Conservation (phyloP, 2,113 vertebrate genomes). For the Myocastor coypus region DNA sequence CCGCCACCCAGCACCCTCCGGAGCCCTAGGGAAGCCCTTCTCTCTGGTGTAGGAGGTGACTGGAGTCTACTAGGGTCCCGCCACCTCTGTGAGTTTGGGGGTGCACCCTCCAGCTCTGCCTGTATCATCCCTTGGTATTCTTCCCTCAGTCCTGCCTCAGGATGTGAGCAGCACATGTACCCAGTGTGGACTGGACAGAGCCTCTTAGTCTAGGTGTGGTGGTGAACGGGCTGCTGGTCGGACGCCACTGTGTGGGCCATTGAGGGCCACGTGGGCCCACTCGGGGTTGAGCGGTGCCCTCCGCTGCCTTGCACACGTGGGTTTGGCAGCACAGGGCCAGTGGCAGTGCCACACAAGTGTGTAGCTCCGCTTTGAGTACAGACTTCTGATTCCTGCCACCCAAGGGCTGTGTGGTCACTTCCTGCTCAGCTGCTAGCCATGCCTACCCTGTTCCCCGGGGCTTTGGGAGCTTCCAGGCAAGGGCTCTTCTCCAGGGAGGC, state of each 20-base stretch:
- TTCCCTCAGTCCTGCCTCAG: background rate
- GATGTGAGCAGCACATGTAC: background rate
- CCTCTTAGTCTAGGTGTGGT: background rate
- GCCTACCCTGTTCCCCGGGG: background rate
- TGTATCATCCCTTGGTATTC: background rate
- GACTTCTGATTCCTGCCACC: background rate
- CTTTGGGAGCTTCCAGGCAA: background rate
- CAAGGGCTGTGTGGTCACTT: background rate
- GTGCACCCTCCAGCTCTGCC: background rate
- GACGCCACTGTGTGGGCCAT: background rate
- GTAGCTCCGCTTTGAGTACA: background rate
- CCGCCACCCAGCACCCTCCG: background rate
- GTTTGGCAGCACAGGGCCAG: background rate
- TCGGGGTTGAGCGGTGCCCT: background rate
- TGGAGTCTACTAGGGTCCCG: background rate
- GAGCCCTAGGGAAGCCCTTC: background rate
- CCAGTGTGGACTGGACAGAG: background rate
- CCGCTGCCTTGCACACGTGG: background rate
- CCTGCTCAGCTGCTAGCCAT: rapidly evolving
- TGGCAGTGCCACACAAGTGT: background rate
- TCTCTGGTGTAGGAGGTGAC: background rate
- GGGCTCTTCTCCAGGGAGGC: background rate
- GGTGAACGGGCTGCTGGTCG: background rate
- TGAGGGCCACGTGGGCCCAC: background rate
- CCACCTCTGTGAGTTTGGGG: background rate